Conservation (phyloP, 2,113 vertebrate genomes). For the Engystomops pustulosus region DNA sequence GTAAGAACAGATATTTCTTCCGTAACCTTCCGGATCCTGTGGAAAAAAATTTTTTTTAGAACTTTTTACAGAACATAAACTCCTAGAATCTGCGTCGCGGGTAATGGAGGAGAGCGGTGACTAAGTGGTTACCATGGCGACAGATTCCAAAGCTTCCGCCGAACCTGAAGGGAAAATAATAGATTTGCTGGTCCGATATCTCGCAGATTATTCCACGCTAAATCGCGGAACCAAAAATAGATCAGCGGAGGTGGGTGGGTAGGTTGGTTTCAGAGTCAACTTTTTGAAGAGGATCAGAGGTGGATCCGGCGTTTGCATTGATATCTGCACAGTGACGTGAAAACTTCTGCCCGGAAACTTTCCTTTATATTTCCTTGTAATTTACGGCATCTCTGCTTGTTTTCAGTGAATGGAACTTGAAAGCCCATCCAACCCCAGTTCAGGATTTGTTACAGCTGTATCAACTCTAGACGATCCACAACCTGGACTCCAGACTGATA, state of each 20-base stretch:
- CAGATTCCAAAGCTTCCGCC: background rate
- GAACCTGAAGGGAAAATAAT: constrained; percentile 12
- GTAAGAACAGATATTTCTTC: background rate
- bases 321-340: too few relatives aligned
- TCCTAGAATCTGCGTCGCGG: constrained; percentile 9
- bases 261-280: too few relatives aligned
- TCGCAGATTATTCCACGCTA: too few relatives aligned
- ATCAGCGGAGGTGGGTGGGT: background rate
- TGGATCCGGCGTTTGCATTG: background rate
- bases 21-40: background rate
- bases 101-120: constrained; percentile 6
- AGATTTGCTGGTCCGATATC: background rate
- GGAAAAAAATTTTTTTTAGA: background rate
- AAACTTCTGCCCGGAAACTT: too few relatives aligned
- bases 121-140: constrained; percentile 36
- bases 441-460: background rate
- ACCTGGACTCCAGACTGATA: too few relatives aligned
- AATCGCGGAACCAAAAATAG: constrained; percentile 3
- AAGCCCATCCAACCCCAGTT: background rate
- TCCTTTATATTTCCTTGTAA: too few relatives aligned
- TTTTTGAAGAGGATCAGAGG: background rate
- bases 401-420: too few relatives aligned
- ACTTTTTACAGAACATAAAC: constrained; percentile 15
- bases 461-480: background rate
- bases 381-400: too few relatives aligned